Percentiles rank a stretch among this genome's conserved stretches.
These are phyloP conservation scores for Semicossyphus pulcher DNA, from an alignment of 2,113 vertebrate genomes.

Conservation along the genomic window DNA sequence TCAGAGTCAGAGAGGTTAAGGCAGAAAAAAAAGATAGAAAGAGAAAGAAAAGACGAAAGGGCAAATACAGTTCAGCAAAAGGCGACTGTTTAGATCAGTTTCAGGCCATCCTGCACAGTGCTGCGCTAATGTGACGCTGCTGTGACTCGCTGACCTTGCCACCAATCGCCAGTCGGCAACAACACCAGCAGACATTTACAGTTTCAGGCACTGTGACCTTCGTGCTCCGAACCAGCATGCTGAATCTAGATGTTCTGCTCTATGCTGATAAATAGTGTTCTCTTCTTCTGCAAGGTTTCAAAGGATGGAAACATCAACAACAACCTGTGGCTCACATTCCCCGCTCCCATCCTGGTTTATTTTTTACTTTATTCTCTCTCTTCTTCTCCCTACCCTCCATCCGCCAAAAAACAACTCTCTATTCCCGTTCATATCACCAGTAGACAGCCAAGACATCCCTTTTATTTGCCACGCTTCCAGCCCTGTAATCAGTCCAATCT, in stretches of 20 bases:
- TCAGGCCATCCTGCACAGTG: conserved; percentile 33
- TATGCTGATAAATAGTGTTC: conserved; percentile 24
- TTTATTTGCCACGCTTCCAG: too few relatives aligned
- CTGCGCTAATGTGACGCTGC: conserved; percentile 36
- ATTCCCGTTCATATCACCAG: too few relatives aligned
- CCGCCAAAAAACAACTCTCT: too few relatives aligned
- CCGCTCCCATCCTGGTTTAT: conserved; percentile 32
- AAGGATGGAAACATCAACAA: conserved; percentile 48
- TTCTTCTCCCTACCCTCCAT: too few relatives aligned
- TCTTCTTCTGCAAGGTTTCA: conserved; percentile 8
- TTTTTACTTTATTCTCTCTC: conserved; percentile 31
- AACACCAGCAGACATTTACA: conserved; percentile 47
- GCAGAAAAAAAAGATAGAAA: conserved; percentile 5
- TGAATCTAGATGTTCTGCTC: conserved; percentile 3
- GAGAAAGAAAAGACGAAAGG: neutral
- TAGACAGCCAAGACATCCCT: too few relatives aligned
- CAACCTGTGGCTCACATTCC: conserved; percentile 48
- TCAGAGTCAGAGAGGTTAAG: neutral
- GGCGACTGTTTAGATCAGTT: conserved; percentile 42
- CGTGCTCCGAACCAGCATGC: neutral
- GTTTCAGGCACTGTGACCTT: conserved; percentile 64
- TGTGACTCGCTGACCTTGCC: conserved; percentile 69
- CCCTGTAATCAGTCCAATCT: too few relatives aligned
- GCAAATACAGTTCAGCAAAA: conserved; percentile 30
- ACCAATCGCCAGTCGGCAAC: conserved; percentile 37